Evolutionary conservation across 1,140 invertebrate genomes (phyloP).

Genomic region (Drosophila suzukii): DNA sequence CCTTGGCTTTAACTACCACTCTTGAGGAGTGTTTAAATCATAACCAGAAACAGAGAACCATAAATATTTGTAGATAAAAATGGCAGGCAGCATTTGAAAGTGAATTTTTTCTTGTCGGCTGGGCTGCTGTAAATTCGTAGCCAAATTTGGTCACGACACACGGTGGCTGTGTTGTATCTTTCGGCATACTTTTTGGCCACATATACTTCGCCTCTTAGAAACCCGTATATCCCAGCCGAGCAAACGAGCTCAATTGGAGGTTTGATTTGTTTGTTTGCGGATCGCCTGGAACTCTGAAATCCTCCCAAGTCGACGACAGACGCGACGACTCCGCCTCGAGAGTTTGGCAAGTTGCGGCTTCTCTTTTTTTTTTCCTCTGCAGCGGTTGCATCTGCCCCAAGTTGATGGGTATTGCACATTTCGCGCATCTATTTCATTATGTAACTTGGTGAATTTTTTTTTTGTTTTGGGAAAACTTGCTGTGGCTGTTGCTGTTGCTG

Average conservation of each 20-base stretch:
- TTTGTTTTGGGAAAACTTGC: constrained; percentile 36
- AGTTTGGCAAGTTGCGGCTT: constrained; percentile 63
- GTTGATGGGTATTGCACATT: constrained; percentile 68
- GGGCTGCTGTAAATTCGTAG: constrained; percentile 48
- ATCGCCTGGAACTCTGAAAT: constrained; percentile 29
- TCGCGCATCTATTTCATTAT: constrained; percentile 82
- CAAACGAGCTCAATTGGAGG: constrained; percentile 71
- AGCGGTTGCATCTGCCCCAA: constrained; percentile 65
- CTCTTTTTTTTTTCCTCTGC: constrained; percentile 21
- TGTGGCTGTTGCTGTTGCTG: constrained; percentile 16
- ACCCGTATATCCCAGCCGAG: constrained; percentile 10
- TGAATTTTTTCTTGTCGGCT: constrained; percentile 49
- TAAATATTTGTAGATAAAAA: constrained; percentile 29
- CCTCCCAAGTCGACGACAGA: constrained; percentile 15
- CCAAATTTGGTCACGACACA: constrained; percentile 70
- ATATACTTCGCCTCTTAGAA: constrained; percentile 1
- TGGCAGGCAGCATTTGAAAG: constrained; percentile 61
- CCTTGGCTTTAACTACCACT: neutral
- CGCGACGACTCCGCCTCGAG: constrained; percentile 46
- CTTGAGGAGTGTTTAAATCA: constrained; percentile 7
- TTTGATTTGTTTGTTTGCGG: constrained; percentile 51
- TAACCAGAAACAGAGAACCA: constrained; percentile 28
- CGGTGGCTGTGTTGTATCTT: constrained; percentile 31
- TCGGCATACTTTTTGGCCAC: constrained; percentile 22
- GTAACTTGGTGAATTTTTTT: constrained; percentile 60